phyloP scores from a whole-genome alignment of 2,888 invertebrate genomes.

The Listrodromus nycthemerus region DNA sequence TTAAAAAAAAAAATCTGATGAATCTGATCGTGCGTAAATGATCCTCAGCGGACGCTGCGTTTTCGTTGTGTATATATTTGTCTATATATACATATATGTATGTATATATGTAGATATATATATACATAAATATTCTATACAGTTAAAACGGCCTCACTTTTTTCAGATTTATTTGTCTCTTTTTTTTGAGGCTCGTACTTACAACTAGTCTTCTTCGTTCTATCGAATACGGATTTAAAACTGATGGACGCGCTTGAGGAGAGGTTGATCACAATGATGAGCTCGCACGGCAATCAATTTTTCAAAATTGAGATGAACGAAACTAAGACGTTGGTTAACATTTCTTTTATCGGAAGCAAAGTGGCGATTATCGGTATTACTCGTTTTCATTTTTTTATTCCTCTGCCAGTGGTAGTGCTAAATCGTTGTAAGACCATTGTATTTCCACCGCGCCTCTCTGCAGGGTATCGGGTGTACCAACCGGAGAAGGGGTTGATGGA shows the following conservation, averaged over 20 bases:
- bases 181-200: conserved; percentile 72
- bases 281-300: background rate
- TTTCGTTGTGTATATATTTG: conserved; percentile 53
- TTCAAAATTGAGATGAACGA: background rate
- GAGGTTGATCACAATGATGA: background rate
- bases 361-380: background rate
- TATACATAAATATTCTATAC: conserved; percentile 21
- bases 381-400: background rate
- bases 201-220: conserved; percentile 74
- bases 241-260: conserved; percentile 20
- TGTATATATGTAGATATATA: conserved; percentile 41
- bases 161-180: conserved; percentile 31
- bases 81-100: background rate
- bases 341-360: background rate
- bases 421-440: background rate
- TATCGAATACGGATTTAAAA: conserved; percentile 62
- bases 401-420: background rate
- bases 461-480: background rate
- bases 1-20: conserved; percentile 53
- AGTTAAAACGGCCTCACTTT: conserved; percentile 9
- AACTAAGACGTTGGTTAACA: background rate
- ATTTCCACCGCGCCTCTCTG: background rate
- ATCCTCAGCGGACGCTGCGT: conserved; percentile 46
- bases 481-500: background rate
- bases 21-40: conserved; percentile 60